Conservation (phyloP, 2,113 vertebrate genomes). For the Falco punctatus region DNA sequence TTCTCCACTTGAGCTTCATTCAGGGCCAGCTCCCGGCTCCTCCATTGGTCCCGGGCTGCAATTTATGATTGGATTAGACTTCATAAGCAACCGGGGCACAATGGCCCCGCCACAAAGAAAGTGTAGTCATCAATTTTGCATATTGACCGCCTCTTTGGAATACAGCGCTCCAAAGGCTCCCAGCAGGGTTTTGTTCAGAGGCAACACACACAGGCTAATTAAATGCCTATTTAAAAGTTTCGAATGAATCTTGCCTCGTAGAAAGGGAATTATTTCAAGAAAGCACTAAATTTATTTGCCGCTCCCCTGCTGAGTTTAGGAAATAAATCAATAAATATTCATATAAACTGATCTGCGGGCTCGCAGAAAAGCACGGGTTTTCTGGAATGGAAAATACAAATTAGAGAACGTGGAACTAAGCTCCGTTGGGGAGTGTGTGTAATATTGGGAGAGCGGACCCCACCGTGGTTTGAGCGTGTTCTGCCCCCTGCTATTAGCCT, state of each 20-base stretch:
- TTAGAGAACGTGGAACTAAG: not conserved
- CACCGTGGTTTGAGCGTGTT: not conserved
- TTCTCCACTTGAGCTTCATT: constrained; percentile 92
- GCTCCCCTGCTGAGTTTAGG: constrained; percentile 72
- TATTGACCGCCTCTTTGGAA: constrained; percentile 86
- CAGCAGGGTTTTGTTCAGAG: constrained; percentile 78
- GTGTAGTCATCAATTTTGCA: constrained; percentile 88
- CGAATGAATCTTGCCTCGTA: constrained; percentile 82
- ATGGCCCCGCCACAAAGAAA: constrained; percentile 86
- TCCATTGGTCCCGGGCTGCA: constrained; percentile 87
- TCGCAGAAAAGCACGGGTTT: constrained; percentile 25
- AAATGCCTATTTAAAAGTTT: constrained; percentile 91
- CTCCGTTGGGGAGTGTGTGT: not conserved
- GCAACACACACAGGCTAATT: constrained; percentile 86
- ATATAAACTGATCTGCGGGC: constrained; percentile 68
- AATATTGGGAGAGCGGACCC: not conserved
- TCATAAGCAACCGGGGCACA: constrained; percentile 90
- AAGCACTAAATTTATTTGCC: constrained; percentile 83
- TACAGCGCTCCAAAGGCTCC: constrained; percentile 74
- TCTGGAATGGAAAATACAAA: constrained; percentile 43
- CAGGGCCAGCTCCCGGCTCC: constrained; percentile 72
- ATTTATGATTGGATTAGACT: constrained; percentile 99
- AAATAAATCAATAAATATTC: constrained; percentile 87
- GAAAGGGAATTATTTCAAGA: constrained; percentile 83
- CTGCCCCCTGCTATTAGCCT: not conserved